Evolutionary conservation across 2,888 invertebrate genomes (phyloP), one percentile per base, ranked within the genome.

Genomic region (Pecten maximus): DNA sequence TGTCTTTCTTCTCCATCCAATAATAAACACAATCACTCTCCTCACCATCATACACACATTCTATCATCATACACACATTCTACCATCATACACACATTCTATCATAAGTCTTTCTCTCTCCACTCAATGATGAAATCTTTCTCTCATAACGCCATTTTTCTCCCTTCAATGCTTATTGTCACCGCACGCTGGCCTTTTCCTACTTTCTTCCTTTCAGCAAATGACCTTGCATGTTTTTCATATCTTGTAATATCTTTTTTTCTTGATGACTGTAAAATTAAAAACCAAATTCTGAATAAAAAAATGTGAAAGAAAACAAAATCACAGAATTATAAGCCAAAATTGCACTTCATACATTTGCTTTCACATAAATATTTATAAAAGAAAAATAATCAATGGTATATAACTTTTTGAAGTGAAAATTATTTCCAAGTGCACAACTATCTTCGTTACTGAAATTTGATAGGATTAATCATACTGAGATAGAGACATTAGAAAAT

Each of bases 81-180:
- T 44, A 6, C 12, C 44, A 54, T 19, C 8, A 54, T 3, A 2
- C 50, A 54, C 50, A 54, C 50, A 19, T 54, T 54, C 50, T 54
- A 2, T 54, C 19, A 54, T 19, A 23, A 54, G 3, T 19, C 19
- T 12, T 4, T 54, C 50, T 19, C 23, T 54, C 2, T 10, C 50
- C 12, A 54, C 50, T 19, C 16, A 54, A 44, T 54, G 35, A 28
- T 28, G 10, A 28, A 74, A 44, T 12, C 74, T 23, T 35, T 74
- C 74, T 23, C 89, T 96, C 94, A 99, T 92, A 99, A 98, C 94
- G 98, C 98, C 99, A 99, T 99, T 97, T 98, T 99, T 95, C 99
- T 97, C 40, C 99, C 99, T 97, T 99, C 99, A 94, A 99, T 99
- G 92, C 99, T 99, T 96, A 99, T 99, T 95, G 98, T 98, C 89